Conservation (phyloP, 2,113 vertebrate genomes). For the Xenopus borealis region DNA sequence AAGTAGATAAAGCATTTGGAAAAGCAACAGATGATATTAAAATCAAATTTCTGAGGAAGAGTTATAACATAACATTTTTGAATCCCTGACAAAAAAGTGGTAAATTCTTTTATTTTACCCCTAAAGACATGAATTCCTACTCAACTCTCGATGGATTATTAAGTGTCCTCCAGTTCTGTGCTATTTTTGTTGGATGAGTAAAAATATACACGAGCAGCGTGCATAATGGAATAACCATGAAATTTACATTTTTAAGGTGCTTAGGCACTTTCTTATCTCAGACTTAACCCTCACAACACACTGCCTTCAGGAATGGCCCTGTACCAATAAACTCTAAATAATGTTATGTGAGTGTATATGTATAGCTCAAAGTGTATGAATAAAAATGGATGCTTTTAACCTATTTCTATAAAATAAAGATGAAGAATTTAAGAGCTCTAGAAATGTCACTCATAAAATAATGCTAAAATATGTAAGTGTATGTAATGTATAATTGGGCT, state of each 20-base stretch:
- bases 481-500: constrained; percentile 54
- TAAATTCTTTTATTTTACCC: constrained; percentile 39
- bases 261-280: constrained; percentile 39
- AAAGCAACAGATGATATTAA: constrained; percentile 3
- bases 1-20: constrained; percentile 5
- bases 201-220: constrained; percentile 45
- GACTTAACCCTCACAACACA: constrained; percentile 27
- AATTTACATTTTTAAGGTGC: constrained; percentile 46
- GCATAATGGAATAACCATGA: constrained; percentile 46
- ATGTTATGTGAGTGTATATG: not conserved
- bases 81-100: constrained; percentile 48
- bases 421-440: not conserved
- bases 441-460: not conserved
- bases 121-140: constrained; percentile 36
- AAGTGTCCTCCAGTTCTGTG: constrained; percentile 42
- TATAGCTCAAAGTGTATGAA: not conserved
- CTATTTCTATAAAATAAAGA: too few species aligned
- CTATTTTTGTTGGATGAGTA: constrained; percentile 43
- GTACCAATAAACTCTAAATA: not conserved
- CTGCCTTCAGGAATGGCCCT: not conserved
- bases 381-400: too few species aligned
- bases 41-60: constrained; percentile 1
- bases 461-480: constrained; percentile 36
- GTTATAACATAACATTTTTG: constrained; percentile 21
- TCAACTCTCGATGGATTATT: constrained; percentile 40